A percentile compares a stretch with the other conserved stretches of the same genome.
phyloP scores from a whole-genome alignment of 1,140 invertebrate species.

The Leptopilina boulardi region DNA sequence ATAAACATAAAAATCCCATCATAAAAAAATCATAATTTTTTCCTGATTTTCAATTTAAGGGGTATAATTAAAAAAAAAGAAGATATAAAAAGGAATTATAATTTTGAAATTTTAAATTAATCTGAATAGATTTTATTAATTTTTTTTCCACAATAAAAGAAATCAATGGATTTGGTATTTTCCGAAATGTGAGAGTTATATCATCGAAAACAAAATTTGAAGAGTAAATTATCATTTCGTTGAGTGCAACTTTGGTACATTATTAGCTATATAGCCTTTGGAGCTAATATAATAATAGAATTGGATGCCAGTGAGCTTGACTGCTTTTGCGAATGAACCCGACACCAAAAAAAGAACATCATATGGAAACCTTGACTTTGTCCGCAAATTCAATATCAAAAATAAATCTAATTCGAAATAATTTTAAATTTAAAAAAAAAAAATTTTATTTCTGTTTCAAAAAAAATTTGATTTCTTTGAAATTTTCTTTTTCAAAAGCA shows the following conservation, averaged over 20 bases:
- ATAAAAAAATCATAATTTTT: background rate
- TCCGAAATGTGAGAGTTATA: background rate
- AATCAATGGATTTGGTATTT: no score
- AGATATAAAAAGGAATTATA: no score
- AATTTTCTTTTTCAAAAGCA: no score
- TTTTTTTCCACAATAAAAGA: no score
- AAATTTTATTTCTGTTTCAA: background rate
- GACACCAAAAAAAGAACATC: background rate
- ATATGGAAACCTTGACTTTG: constrained; percentile 5
- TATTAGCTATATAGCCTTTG: background rate
- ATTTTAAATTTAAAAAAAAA: background rate
- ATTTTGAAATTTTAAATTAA: no score
- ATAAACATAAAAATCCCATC: background rate
- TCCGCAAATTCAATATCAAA: background rate
- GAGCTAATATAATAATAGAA: constrained; percentile 8
- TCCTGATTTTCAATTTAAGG: background rate
- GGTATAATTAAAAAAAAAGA: no score
- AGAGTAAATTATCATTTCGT: background rate
- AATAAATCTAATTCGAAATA: background rate
- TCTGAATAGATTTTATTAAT: no score
- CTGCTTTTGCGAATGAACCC: constrained; percentile 9
- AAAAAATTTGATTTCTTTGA: background rate
- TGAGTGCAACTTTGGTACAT: background rate
- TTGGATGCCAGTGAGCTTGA: constrained; percentile 16
- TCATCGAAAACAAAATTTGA: background rate